Base-by-base conservation (phyloP, 2,797 vertebrate genomes). In the Gastrophryne carolinensis region DNA sequence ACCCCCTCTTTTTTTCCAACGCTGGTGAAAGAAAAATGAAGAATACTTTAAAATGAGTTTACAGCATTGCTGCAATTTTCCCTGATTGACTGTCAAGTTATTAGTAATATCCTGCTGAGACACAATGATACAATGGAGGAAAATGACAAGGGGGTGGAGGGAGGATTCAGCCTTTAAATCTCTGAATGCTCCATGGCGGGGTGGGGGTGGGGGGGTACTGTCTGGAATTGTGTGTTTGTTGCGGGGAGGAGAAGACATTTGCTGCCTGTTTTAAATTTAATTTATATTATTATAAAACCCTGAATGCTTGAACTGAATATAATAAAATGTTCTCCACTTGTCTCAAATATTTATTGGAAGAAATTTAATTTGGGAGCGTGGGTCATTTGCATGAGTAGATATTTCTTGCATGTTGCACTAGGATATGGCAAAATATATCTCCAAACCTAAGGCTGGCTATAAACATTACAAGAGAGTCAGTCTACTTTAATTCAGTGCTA, bases 31-130 rank as follows among this genome's bases (percentile, higher is more conserved):
- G 57, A 57, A 61, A 70, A 50, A 65, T 72, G 50, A 77, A 58
- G 61, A 58, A 65, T 65, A 34, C 24, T 49, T 39, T 58, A 66
- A 65, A 61, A 60, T 72, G 49, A 66, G 58, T 37, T 49, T 41
- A 58, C 68, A 58, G 27, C 68, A 34, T 44, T 41, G 53, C 61
- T 50, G 75, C 53, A 52, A 72, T 72, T 52, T 72, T 65, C 61
- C 61, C 15, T 71, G 61, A 78, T 64, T 72, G 68, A 66, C 68
- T 72, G 32, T 52, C 63, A 64, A 26, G 68, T 66, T 78, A 72
- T 65, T 72, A 60, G 75, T 23, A 24, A 72, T 60, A 66, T 65
- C 61, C 61, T 30, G 75, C 75, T 72, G 68, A 37, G 37, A 24
- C 61, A 41, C 53, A 27, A 57, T 56, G n/a, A 72, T 72, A 60